Evolutionary conservation across 2,888 invertebrate species (phyloP).

Genomic region (Leptopilina syphax): DNA sequence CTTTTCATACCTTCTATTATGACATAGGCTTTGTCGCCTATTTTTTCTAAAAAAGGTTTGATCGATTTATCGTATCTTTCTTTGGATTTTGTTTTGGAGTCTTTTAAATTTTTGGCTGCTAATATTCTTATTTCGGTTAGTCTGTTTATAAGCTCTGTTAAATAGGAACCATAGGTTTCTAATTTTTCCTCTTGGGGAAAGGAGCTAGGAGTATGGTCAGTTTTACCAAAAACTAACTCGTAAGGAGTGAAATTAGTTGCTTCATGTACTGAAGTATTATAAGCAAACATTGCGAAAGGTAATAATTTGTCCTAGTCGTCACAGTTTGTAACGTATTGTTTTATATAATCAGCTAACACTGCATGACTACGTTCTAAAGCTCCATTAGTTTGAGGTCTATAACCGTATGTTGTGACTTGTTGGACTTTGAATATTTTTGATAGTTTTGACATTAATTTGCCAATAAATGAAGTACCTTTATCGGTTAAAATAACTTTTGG

Average conservation of each 20-base stretch:
- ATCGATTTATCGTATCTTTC: neutral
- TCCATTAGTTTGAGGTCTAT: too few relatives aligned
- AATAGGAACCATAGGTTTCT: neutral
- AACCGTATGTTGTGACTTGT: slow-evolving; percentile 40
- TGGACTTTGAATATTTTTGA: slow-evolving; percentile 44
- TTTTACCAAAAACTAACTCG: slow-evolving; percentile 14
- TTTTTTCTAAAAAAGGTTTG: too few relatives aligned
- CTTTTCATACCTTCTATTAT: too few relatives aligned
- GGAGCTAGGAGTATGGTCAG: neutral
- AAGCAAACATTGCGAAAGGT: slow-evolving; percentile 17
- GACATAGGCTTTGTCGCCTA: too few relatives aligned
- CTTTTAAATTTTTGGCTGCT: neutral
- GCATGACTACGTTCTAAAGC: slow-evolving; percentile 43
- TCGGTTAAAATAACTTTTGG: slow-evolving; percentile 45
- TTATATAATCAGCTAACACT: slow-evolving; percentile 49
- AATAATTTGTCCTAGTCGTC: slow-evolving; percentile 51
- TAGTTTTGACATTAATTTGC: slow-evolving; percentile 32
- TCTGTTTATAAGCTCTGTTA: neutral
- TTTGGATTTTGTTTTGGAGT: too few relatives aligned
- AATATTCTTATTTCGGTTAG: neutral
- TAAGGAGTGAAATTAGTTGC: slow-evolving; percentile 40
- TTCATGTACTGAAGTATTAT: slow-evolving; percentile 37
- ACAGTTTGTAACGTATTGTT: neutral
- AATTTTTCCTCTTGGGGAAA: neutral
- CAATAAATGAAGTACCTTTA: slow-evolving; percentile 52